A percentile compares a stretch with the other conserved stretches of the same genome.
phyloP scores from a whole-genome alignment of 2,888 invertebrate species.

The Habroteleia sp. region DNA sequence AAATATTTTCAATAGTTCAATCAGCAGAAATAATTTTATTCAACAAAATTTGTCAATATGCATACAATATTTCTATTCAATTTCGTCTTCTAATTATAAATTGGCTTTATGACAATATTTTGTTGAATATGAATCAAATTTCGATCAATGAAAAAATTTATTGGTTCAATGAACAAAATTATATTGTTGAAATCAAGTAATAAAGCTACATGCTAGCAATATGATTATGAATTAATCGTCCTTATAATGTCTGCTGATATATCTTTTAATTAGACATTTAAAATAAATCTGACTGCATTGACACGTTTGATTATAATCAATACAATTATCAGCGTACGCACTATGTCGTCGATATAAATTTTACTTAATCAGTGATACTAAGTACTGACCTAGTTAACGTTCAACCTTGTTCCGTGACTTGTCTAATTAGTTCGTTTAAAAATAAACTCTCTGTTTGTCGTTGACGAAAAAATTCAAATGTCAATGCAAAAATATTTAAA shows the following conservation, averaged over 20 bases:
- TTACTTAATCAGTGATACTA: slow-evolving; percentile 51
- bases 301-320: slow-evolving; percentile 28
- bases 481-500: slow-evolving; percentile 25
- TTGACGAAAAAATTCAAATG: slow-evolving; percentile 26
- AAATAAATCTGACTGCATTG: slow-evolving; percentile 21
- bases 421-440: slow-evolving; percentile 51
- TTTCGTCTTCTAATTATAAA: no score
- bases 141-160: no score
- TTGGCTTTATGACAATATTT: no score
- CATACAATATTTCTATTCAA: no score
- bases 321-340: slow-evolving; percentile 31
- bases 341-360: slow-evolving; percentile 42
- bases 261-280: slow-evolving; percentile 31
- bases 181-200: no score
- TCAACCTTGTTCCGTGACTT: slow-evolving; percentile 38
- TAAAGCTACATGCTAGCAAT: no score
- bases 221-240: slow-evolving; percentile 22
- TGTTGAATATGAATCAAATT: no score
- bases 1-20: no score
- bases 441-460: slow-evolving; percentile 44
- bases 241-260: slow-evolving; percentile 17
- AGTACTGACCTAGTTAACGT: slow-evolving; percentile 48
- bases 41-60: no score
- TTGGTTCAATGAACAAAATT: no score
- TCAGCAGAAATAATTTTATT: no score